Conservation (phyloP, 2,888 invertebrate genomes). For the Agrotis segetum region DNA sequence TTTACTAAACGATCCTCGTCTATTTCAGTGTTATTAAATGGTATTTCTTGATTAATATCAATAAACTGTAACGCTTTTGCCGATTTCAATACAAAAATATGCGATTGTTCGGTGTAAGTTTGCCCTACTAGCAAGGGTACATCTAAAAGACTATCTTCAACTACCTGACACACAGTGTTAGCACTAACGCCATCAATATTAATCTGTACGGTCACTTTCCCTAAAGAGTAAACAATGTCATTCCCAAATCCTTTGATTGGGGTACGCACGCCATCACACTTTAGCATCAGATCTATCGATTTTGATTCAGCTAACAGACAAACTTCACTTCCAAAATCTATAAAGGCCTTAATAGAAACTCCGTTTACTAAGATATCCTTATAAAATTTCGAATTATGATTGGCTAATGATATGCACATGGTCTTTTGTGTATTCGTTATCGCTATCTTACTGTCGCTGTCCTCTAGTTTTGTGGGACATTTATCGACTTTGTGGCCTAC, state of each 20-base stretch:
- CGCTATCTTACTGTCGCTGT: not conserved
- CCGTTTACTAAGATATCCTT: not conserved
- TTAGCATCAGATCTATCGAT: too few species aligned
- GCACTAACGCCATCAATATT: not conserved
- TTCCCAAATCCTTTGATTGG: too few species aligned
- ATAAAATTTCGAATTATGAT: constrained; percentile 1
- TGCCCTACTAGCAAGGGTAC: not conserved
- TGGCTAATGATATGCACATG: not conserved
- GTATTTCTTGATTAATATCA: not conserved
- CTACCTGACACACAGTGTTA: not conserved
- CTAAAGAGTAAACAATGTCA: too few species aligned
- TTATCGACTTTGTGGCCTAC: not conserved
- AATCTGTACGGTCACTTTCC: not conserved
- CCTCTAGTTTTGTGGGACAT: too few species aligned
- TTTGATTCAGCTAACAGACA: too few species aligned
- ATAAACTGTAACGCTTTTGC: not conserved
- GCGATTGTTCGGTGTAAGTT: constrained; percentile 1
- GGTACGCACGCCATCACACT: too few species aligned
- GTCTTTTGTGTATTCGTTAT: not conserved
- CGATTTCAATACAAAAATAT: constrained; percentile 5
- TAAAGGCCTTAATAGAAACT: not conserved
- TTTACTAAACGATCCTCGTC: too few species aligned
- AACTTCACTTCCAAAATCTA: constrained; percentile 2
- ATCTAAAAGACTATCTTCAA: too few species aligned
- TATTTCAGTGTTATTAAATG: too few species aligned